Evolutionary conservation across 2,888 invertebrate species (phyloP).

Genomic region (Tachina grossa): DNA sequence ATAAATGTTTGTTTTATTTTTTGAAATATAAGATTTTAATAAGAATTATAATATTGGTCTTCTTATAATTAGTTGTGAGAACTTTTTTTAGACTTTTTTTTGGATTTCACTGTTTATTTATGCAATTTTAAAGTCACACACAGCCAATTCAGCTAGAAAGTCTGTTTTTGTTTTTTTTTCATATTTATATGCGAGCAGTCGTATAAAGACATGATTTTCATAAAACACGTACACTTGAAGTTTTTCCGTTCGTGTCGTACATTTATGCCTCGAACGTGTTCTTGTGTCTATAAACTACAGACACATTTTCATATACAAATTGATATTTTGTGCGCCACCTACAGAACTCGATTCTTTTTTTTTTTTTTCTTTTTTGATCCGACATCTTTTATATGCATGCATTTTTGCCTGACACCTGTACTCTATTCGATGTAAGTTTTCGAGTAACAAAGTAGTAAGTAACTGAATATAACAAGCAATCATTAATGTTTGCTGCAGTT

Average conservation of each 20-base stretch:
- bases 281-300: constrained; percentile 56
- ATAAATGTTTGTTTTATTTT: no score
- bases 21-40: no score
- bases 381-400: constrained; percentile 1
- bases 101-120: constrained; percentile 11
- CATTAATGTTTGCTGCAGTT: constrained; percentile 64
- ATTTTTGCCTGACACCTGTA: constrained; percentile 45
- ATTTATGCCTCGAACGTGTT: constrained; percentile 70
- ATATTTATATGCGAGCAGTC: constrained; percentile 21
- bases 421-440: constrained; percentile 25
- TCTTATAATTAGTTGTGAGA: neutral
- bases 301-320: constrained; percentile 55
- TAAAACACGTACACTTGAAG: constrained; percentile 69
- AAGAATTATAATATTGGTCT: neutral
- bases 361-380: no score
- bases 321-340: constrained; percentile 62
- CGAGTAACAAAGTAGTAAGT: constrained; percentile 24
- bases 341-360: constrained; percentile 40
- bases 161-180: constrained; percentile 2
- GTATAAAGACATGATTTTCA: constrained; percentile 60
- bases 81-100: no score
- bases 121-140: constrained; percentile 31
- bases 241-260: constrained; percentile 69
- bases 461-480: constrained; percentile 53
- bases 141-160: constrained; percentile 27